These are phyloP conservation scores for Orchesella cincta DNA, from an alignment of 1,140 invertebrate genomes.

Conservation along the genomic window DNA sequence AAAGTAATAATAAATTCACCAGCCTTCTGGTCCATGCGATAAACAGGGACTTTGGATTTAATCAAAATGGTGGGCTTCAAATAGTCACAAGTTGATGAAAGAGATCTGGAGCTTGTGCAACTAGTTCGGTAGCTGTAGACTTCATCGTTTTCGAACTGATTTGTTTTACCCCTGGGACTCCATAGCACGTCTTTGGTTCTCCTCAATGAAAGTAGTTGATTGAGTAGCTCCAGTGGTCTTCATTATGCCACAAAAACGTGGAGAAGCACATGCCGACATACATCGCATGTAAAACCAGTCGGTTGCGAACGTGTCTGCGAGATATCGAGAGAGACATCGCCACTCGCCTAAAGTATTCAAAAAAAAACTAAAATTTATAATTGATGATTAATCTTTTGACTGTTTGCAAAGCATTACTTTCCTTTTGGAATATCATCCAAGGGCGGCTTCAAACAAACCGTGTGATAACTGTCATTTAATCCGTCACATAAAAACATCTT, in stretches of 20 bases:
- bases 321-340: conserved; percentile 95
- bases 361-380: not conserved
- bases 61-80: conserved; percentile 96
- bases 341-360: conserved; percentile 69
- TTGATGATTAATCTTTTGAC: no score
- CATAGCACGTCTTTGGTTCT: conserved; percentile 86
- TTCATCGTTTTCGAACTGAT: conserved; percentile 94
- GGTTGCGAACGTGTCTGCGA: conserved; percentile 98
- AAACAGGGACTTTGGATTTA: conserved; percentile 74
- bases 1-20: conserved; percentile 99
- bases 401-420: conserved; percentile 15
- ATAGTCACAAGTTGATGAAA: conserved; percentile 98
- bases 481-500: conserved; percentile 94
- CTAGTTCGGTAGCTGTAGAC: conserved; percentile 89
- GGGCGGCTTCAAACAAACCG: conserved; percentile 93
- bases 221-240: conserved; percentile 99
- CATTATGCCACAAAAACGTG: conserved; percentile 99
- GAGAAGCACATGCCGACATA: conserved; percentile 99
- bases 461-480: conserved; percentile 98
- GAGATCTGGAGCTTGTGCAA: conserved; percentile 90
- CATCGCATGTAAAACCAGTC: conserved; percentile 99
- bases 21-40: conserved; percentile 89
- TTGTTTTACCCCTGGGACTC: conserved; percentile 87
- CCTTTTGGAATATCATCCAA: conserved; percentile 86
- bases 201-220: conserved; percentile 99